phyloP scores from a whole-genome alignment of 2,797 vertebrate species.

The Alcedo atthis region DNA sequence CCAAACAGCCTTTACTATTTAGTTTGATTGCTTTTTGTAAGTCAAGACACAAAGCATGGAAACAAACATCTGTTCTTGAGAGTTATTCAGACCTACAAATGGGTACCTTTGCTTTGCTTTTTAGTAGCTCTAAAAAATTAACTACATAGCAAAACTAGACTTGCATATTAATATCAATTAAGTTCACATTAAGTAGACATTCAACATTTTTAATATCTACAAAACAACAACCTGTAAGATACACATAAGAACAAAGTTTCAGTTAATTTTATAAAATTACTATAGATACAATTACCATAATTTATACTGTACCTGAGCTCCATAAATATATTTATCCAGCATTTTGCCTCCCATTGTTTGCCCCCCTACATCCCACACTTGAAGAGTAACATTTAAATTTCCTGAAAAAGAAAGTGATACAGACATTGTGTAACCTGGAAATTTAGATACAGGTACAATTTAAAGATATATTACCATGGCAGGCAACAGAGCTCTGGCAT shows the following conservation, averaged over 20 bases:
- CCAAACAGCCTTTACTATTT: slow-evolving; percentile 67
- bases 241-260: neutral
- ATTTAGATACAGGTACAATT: neutral
- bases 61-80: slow-evolving; percentile 67
- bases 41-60: slow-evolving; percentile 68
- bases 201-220: neutral
- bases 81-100: slow-evolving; percentile 54
- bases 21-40: slow-evolving; percentile 70
- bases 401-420: slow-evolving; percentile 78
- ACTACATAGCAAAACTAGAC: slow-evolving; percentile 15
- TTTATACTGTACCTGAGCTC: slow-evolving; percentile 85
- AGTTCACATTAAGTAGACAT: neutral
- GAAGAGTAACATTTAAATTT: slow-evolving; percentile 95
- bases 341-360: slow-evolving; percentile 98
- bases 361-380: slow-evolving; percentile 98
- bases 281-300: neutral
- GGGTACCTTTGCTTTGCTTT: neutral
- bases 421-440: neutral
- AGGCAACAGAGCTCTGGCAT: neutral
- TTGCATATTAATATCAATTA: neutral
- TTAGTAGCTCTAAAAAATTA: slow-evolving; percentile 40
- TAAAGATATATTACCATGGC: neutral
- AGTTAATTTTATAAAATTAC: neutral
- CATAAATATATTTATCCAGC: slow-evolving; percentile 99
- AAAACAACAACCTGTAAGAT: neutral